phyloP scores from a whole-genome alignment of 2,113 vertebrate species.

The Aegotheles bennettii region DNA sequence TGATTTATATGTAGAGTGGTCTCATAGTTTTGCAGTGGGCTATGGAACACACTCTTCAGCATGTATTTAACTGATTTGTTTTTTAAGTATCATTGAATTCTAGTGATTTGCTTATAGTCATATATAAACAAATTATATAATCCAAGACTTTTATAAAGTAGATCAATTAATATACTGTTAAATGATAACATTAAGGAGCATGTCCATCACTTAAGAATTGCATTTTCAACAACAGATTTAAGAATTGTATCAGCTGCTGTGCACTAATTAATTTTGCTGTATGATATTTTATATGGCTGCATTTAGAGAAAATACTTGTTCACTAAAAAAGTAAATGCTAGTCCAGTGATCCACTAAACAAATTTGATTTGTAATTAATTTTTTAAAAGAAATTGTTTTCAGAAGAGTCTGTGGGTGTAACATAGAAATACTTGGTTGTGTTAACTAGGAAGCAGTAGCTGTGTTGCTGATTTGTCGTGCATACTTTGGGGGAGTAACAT shows the following conservation, averaged over 20 bases:
- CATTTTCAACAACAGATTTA: neutral
- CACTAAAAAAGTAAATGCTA: neutral
- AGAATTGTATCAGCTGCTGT: neutral
- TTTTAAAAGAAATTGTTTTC: neutral
- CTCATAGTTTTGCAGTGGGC: neutral
- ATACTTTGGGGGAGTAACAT: neutral
- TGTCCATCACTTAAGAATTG: neutral
- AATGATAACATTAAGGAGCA: neutral
- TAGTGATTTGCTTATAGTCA: neutral
- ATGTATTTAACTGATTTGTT: neutral
- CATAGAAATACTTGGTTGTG: rapidly evolving
- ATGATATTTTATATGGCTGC: neutral
- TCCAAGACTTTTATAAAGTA: neutral
- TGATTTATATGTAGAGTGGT: neutral
- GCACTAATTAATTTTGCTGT: neutral
- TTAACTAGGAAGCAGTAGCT: neutral
- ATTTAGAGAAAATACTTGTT: neutral
- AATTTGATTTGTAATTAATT: neutral
- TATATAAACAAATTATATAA: neutral
- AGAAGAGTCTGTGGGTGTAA: neutral
- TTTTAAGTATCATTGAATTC: neutral
- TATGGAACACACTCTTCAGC: neutral
- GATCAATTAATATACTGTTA: neutral
- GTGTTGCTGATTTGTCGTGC: neutral
- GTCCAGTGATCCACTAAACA: neutral